phyloP scores from a whole-genome alignment of 2,888 invertebrate genomes.

The Mylabris sibirica region DNA sequence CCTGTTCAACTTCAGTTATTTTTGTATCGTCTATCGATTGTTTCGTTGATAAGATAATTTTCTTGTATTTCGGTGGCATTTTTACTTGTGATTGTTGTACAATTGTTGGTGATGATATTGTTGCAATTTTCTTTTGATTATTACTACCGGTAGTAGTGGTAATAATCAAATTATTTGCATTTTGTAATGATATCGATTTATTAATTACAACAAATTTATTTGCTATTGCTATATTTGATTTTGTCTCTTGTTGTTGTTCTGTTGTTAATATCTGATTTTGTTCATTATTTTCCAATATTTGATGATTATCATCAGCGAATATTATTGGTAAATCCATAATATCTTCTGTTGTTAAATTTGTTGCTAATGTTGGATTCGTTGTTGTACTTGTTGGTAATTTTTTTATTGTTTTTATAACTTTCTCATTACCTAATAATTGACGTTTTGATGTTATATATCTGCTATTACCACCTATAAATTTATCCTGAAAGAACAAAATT shows the following conservation, averaged over 20 bases:
- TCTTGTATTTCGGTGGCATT: conserved; percentile 60
- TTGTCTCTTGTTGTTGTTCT: too few relatives aligned
- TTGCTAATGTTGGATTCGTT: conserved; percentile 52
- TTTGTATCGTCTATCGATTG: conserved; percentile 30
- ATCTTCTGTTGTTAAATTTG: conserved; percentile 64
- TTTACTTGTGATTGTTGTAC: conserved; percentile 31
- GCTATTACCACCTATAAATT: conserved; percentile 45
- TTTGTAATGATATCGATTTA: conserved; percentile 35
- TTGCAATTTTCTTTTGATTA: conserved; percentile 33
- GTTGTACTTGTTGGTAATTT: conserved; percentile 41
- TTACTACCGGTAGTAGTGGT: conserved; percentile 32
- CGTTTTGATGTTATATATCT: conserved; percentile 57
- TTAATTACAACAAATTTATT: conserved; percentile 47
- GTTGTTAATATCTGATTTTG: conserved; percentile 17
- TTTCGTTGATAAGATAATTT: conserved; percentile 64
- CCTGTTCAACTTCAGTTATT: conserved; percentile 29
- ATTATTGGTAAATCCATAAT: conserved; percentile 73
- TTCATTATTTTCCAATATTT: conserved; percentile 13
- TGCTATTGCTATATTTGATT: conserved; percentile 19
- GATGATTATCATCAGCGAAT: conserved; percentile 67
- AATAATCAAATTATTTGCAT: conserved; percentile 40
- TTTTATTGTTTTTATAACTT: conserved; percentile 44
- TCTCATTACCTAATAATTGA: conserved; percentile 49
- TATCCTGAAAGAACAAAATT: conserved; percentile 14
- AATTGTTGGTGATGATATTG: conserved; percentile 30